A percentile compares a stretch with the other conserved stretches of the same genome.
Evolutionary conservation across 2,113 vertebrate genomes (phyloP).

Genomic region (Mustelus asterias): DNA sequence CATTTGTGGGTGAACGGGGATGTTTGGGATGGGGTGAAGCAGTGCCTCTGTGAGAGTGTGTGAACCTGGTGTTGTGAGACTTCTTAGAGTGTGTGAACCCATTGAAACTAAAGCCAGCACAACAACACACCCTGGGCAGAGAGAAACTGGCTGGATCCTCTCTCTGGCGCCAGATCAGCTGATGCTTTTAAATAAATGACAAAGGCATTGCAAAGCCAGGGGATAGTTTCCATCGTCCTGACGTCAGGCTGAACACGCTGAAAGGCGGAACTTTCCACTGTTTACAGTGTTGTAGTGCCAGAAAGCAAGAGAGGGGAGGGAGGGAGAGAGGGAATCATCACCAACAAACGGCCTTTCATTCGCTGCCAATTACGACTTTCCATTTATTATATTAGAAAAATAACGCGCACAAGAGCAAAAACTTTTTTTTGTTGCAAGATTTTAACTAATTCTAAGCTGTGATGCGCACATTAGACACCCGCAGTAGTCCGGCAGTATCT

Average conservation of each 20-base stretch:
- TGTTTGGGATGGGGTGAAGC: no score
- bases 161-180: neutral
- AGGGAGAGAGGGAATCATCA: no score
- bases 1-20: neutral
- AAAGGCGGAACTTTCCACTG: constrained; percentile 15
- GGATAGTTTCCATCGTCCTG: neutral
- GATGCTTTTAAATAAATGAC: neutral
- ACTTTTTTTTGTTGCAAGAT: neutral
- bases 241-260: neutral
- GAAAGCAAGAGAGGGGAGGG: neutral
- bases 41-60: no score
- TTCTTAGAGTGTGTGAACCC: neutral
- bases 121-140: neutral
- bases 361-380: neutral
- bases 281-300: neutral
- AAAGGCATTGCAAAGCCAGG: neutral
- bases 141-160: neutral
- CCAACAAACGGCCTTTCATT: neutral
- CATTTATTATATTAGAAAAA: neutral
- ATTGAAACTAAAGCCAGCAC: neutral
- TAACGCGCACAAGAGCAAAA: neutral
- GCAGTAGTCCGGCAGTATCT: no score
- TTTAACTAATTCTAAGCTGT: neutral
- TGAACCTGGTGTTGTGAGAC: no score
- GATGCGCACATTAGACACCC: neutral